A percentile compares a stretch with the other conserved stretches of the same genome.
Conservation (phyloP, 1,140 invertebrate species). For the Aphis craccivora region DNA sequence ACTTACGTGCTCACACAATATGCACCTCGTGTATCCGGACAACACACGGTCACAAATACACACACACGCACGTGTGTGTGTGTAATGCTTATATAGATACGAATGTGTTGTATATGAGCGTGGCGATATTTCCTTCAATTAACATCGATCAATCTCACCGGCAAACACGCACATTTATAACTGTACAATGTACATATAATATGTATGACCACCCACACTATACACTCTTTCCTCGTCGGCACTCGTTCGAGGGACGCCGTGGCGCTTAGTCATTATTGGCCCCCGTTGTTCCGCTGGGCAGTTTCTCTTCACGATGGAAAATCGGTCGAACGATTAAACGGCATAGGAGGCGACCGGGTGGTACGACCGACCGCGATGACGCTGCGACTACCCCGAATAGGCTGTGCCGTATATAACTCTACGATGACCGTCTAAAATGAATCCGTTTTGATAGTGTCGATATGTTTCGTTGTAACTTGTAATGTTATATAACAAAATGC, state of each 20-base stretch:
- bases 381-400: too few species aligned
- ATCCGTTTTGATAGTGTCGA: background rate
- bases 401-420: background rate
- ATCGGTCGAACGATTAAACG: background rate
- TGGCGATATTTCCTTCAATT: constrained; percentile 13
- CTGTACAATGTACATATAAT: too few species aligned
- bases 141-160: constrained; percentile 23
- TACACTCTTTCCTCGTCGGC: too few species aligned
- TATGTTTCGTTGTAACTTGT: background rate
- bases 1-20: background rate
- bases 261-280: background rate
- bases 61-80: background rate
- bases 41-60: background rate
- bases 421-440: too few species aligned
- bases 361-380: background rate
- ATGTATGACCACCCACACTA: background rate
- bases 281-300: background rate
- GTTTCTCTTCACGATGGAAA: background rate
- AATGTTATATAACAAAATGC: too few species aligned
- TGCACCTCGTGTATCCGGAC: background rate
- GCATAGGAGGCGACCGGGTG: too few species aligned
- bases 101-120: background rate
- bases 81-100: background rate
- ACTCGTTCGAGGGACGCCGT: background rate
- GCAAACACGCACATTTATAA: background rate